Base-by-base conservation (phyloP, 2,888 invertebrate species). In the Ypsolopha scabrella region DNA sequence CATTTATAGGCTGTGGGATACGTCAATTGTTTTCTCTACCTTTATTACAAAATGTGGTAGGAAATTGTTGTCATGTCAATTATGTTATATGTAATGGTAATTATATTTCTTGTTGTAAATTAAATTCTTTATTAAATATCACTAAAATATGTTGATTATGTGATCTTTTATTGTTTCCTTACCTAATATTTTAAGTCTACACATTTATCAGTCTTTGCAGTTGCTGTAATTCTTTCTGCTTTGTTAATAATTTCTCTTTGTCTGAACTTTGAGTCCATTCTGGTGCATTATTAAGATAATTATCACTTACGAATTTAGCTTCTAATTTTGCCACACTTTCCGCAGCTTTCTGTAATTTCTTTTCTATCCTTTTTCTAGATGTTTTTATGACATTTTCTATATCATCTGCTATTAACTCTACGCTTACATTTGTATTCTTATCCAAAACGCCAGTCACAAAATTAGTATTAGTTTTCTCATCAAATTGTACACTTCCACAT, bases 361-460 rank as follows among this genome's bases (percentile, higher is more conserved):
- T 75, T 13, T 64, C 55, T 34, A 86, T 52, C 57, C 68, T 80
- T 7, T 57, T 58, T 60, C 62, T 75, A 1, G 80, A 79, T 1
- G 61, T 61, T 43, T 57, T 52, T 41, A 83, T 65, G 1, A 68
- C 62, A 7, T 60, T 60, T 13, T 72, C 66, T 3, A 67, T 59
- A 51, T 77, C 65, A 8, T 70, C 67, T 0, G 67, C 75, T 1
- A 68, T 34, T 14, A 85, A 59, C 65, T 81, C 76, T 9, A 86
- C 57, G 43, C 62, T 62, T 1, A 86, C 58, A 62, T 69, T 68
- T 2, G 81, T 81, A 36, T 72, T 59, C 50, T 60, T 63, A 54
- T 76, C 71, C 39, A 83, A 56, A 9, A 66, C 34, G 7, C 71
- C 73, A 39, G 58, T 67, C 0, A 80, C 70, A 36, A 67, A 71